These are phyloP conservation scores for Moxostoma hubbsi DNA, from an alignment of 2,797 vertebrate species.

Conservation along the genomic window DNA sequence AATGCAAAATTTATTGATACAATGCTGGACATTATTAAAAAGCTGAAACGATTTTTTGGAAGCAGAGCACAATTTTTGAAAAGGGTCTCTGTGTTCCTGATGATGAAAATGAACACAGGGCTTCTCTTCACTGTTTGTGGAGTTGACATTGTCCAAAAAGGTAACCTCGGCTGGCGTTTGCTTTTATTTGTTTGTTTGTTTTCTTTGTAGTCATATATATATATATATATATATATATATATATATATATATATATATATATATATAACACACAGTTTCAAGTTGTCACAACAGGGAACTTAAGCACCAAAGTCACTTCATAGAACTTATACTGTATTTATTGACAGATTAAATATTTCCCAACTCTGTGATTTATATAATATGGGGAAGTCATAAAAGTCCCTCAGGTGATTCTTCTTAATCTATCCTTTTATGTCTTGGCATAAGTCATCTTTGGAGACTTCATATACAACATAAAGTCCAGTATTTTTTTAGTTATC, in stretches of 20 bases:
- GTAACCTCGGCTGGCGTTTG: conserved; percentile 45
- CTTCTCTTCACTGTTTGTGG: conserved; percentile 41
- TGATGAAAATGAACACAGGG: conserved; percentile 43
- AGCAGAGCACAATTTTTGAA: conserved; percentile 13
- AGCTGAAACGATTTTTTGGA: not conserved
- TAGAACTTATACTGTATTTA: conserved; percentile 51
- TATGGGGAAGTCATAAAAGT: conserved; percentile 40
- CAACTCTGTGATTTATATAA: conserved; percentile 55
- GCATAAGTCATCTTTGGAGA: conserved; percentile 27
- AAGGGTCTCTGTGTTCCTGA: conserved; percentile 33
- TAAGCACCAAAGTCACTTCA: conserved; percentile 54
- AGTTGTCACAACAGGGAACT: conserved; percentile 52
- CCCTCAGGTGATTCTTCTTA: conserved; percentile 26
- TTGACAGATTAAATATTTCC: conserved; percentile 53
- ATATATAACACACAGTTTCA: conserved; percentile 59
- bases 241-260: conserved; percentile 57
- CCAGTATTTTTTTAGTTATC: conserved; percentile 4
- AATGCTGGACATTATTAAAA: conserved; percentile 33
- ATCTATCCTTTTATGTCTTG: conserved; percentile 21
- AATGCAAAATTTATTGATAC: conserved; percentile 9
- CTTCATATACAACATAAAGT: conserved; percentile 29
- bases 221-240: too few relatives aligned
- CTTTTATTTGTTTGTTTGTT: conserved; percentile 60
- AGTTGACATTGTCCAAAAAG: conserved; percentile 52
- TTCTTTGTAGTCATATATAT: conserved; percentile 66